Evolutionary conservation across 2,113 vertebrate species (phyloP).

Genomic region (Sus scrofa): T2T-Sscrofa CM000821.6:25624501-25625000

Average conservation of each 20-base stretch:
- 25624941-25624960: too few species aligned
- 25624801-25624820: too few species aligned
- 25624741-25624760: neutral
- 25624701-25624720: neutral
- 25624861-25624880: too few species aligned
- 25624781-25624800: neutral
- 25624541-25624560: fast-evolving
- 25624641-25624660: neutral
- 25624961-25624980: too few species aligned
- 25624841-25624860: too few species aligned
- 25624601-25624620: neutral
- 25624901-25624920: too few species aligned
- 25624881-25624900: too few species aligned
- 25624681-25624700: fast-evolving
- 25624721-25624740: fast-evolving
- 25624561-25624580: neutral
- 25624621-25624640: neutral
- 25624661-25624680: fast-evolving
- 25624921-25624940: too few species aligned
- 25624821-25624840: neutral
- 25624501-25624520: neutral
- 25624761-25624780: neutral
- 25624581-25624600: neutral
- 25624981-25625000: too few species aligned
- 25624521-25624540: neutral